Evolutionary conservation across 2,888 invertebrate genomes (phyloP), one percentile per base, ranked within the genome.

Genomic region (Strigamia transsilvanica): DNA sequence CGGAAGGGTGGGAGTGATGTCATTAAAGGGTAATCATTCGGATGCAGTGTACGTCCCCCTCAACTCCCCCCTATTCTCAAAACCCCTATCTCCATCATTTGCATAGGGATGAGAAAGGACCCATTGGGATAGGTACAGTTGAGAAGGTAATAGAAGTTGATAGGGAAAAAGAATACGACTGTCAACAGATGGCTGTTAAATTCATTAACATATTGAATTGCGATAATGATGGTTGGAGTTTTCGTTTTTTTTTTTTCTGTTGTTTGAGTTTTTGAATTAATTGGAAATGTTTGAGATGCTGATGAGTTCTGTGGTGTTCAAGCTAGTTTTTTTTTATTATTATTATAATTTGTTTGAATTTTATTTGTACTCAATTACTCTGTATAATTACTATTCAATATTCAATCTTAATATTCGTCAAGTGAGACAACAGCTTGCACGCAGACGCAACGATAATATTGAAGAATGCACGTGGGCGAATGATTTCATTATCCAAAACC

Each of bases 21-120:
- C 73, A 73, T 73, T 73, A 73, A 73, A 73, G 73, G 73, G 73
- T 73, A 73, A 73, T 73, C 73, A 73, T 73, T 73, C 73, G 73
- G 73, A 73, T 73, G 73, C 73, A 32, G 73, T 73, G 32, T 32
- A 27, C 73, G 32, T 23, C 73, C 73, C 73, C 32, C 73, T 73
- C 32, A 73, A 73, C 73, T 73, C 73, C 32, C 73, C 21, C 32
- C 32, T 27, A 32, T 73, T 73, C 73, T 32, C 27, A 73, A 73
- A 73, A 73, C 73, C 73, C 73, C 73, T 32, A 32, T 73, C 73
- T 73, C 73, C 73, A 73, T 73, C 73, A 73, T 73, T 73, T 73
- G 73, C 73, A 73, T 73, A 73, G 73, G 32, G 32, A 32, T 73
- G 73, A 73, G 27, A 73, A 73, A 73, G 73, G 73, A 73, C 73